Base-by-base conservation (phyloP, 2,888 invertebrate genomes). In the Trisateles emortualis region DNA sequence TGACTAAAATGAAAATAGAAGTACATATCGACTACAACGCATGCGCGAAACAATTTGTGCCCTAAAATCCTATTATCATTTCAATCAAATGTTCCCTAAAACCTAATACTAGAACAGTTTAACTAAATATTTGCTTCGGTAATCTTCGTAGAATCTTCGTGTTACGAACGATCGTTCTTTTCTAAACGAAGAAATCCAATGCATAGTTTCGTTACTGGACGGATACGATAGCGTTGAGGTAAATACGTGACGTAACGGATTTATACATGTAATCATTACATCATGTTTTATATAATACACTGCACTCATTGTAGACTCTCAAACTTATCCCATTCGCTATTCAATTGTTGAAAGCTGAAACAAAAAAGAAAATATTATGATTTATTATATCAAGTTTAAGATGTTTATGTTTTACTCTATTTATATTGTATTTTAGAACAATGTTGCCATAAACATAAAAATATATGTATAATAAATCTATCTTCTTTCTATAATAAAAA, bases 1-100 rank as follows among this genome's bases (percentile, higher is more conserved):
- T 78, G 91, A 91, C 86, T 91, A 86, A 91, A 92, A 91, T 90
- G 91, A 92, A 87, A 91, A 92, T 91, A 92, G 91, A 92, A 92
- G 84, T 84, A 68, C 58, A 57, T 67, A 74, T 63, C 72, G 68
- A 71, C 66, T 72, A 63, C 53, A 38, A 56, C 59, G 70, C 68
- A 54, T 48, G 42, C 65, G 69, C 66, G 30, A 40, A 44, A 59
- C 26, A 43, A 54, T 82, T 80, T 82, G 79, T 80, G 81, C 75
- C 75, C 78, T 80, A 77, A 56, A 83, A 84, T 91, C 91, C 91
- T 92, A 91, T 92, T 92, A 79, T 88, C 90, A 90, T 90, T 90
- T 89, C 78, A 90, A 87, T 90, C 90, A 46, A 64, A 57, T 48
- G 52, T 54, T 59, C 32, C 59, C 53, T 65, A 63, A n/a, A 33